Conservation (phyloP, 2,797 vertebrate species). For the Channallabes apus region DNA sequence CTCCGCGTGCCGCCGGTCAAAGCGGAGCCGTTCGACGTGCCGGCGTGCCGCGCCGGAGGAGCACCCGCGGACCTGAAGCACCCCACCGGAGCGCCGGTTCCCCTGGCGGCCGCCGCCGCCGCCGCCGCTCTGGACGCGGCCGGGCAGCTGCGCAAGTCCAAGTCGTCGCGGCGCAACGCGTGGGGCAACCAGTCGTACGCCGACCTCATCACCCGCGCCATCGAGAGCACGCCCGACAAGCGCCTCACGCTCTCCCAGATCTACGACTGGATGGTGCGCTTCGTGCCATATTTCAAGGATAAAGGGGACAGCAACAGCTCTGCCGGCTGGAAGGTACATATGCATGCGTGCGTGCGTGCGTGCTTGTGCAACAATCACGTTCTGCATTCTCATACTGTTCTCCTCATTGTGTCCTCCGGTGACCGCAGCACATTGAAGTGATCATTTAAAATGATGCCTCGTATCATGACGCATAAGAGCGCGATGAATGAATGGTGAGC, state of each 20-base stretch:
- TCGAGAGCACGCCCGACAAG: conserved; percentile 92
- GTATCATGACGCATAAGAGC: conserved; percentile 45
- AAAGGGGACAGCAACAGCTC: conserved; percentile 98
- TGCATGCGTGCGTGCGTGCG: conserved; percentile 47
- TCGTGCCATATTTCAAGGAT: conserved; percentile 98
- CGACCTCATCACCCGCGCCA: conserved; percentile 92
- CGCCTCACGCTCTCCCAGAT: conserved; percentile 94
- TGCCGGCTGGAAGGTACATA: conserved; percentile 91
- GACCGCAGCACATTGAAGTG: conserved; percentile 29
- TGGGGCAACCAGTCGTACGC: conserved; percentile 98
- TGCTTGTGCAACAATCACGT: conserved; percentile 47
- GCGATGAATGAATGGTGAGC: conserved; percentile 56
- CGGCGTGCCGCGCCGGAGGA: conserved; percentile 71
- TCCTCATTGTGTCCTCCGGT: conserved; percentile 35
- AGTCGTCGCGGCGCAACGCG: conserved; percentile 91
- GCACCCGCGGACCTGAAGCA: conserved; percentile 73
- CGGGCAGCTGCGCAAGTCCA: conserved; percentile 85
- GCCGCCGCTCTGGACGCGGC: conserved; percentile 71
- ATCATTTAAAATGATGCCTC: conserved; percentile 23
- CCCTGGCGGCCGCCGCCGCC: conserved; percentile 65
- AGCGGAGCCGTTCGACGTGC: conserved; percentile 72
- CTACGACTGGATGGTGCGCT: conserved; percentile 98
- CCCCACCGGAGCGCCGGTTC: conserved; percentile 70
- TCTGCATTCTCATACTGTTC: not conserved
- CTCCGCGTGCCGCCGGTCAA: conserved; percentile 53